phyloP scores from a whole-genome alignment of 2,888 invertebrate species.

The Chaetoderma sp. region DNA sequence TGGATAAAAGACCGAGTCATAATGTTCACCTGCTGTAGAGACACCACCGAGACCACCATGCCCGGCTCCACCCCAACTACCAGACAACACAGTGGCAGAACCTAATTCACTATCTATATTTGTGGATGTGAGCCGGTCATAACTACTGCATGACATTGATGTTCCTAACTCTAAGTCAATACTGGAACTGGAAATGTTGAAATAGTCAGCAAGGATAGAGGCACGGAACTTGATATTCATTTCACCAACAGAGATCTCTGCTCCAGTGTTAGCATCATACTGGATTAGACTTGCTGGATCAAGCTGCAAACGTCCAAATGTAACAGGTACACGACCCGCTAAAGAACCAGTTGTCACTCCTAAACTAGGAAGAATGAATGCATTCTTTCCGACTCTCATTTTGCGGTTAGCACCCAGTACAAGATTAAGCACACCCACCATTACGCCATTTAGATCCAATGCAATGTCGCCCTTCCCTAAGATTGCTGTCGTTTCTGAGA shows the following conservation, averaged over 20 bases:
- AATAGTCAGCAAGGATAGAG: conserved; percentile 44
- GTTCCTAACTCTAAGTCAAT: conserved; percentile 48
- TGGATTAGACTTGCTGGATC: conserved; percentile 48
- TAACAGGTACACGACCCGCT: conserved; percentile 35
- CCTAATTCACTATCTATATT: conserved; percentile 40
- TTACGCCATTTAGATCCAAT: conserved; percentile 48
- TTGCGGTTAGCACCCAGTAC: conserved; percentile 34
- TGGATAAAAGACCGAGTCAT: conserved; percentile 51
- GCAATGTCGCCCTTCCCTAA: conserved; percentile 47
- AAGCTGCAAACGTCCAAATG: conserved; percentile 49
- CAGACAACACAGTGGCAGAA: conserved; percentile 17
- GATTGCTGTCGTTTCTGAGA: conserved; percentile 50
- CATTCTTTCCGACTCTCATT: conserved; percentile 50
- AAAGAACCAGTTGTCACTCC: conserved; percentile 37
- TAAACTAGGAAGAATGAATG: conserved; percentile 47
- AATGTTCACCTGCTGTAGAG: conserved; percentile 35
- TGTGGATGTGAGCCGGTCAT: conserved; percentile 35
- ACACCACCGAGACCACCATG: conserved; percentile 50
- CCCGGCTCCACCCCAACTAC: conserved; percentile 41
- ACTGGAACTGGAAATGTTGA: conserved; percentile 41
- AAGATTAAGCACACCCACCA: conserved; percentile 47
- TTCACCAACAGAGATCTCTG: conserved; percentile 42
- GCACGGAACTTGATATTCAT: conserved; percentile 47
- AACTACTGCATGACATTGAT: conserved; percentile 42
- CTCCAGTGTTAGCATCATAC: conserved; percentile 47